Evolutionary conservation across 2,888 invertebrate genomes (phyloP), one percentile per base, ranked within the genome.

Genomic region (Zhengitettix transpicula): DNA sequence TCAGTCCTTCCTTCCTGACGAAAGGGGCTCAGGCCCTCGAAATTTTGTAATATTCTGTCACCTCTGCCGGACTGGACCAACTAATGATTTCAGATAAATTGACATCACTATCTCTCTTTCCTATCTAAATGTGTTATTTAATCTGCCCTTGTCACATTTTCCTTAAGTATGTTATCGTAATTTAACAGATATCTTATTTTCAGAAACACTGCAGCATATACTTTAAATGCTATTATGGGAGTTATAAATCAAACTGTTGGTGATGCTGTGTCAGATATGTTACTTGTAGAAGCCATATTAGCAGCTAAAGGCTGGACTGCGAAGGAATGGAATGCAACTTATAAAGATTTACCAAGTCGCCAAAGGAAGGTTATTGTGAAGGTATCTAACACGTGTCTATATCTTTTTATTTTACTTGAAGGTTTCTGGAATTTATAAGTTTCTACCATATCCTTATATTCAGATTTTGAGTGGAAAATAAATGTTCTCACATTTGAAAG

Each of bases 201-300:
- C 59, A 66, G 66, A 55, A 56, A 65, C 44, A 54, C 62, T 56
- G 56, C 63, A 40, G 60, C 60, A 1, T 68, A 71, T 59, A 72
- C 78, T 55, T 75, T 96, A 11, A 71, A 81, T 3, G 76, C 80
- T 65, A 75, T 91, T 58, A 85, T 93, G 63, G 85, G 93, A 71
- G 78, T 96, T 67, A 90, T 93, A 14, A 97, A 96, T 73, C 93
- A 95, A 75, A 87, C 90, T 0, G 92, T 98, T 0, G 99, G 99
- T 0, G 99, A 99, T 77, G 98, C 98, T 5, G 84, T 99, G 58
- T 94, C 97, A 0, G 98, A 98, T 70, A 80, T 99, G 81, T 77
- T 99, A 61, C 73, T 96, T 9, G 95, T 98, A 1, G 99, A 99
- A 74, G 84, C 87, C 0, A 87, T 97, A 57, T 78, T 99, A 40